phyloP scores from a whole-genome alignment of 1,140 invertebrate species.

The Thalassaphorura encarpata region DNA sequence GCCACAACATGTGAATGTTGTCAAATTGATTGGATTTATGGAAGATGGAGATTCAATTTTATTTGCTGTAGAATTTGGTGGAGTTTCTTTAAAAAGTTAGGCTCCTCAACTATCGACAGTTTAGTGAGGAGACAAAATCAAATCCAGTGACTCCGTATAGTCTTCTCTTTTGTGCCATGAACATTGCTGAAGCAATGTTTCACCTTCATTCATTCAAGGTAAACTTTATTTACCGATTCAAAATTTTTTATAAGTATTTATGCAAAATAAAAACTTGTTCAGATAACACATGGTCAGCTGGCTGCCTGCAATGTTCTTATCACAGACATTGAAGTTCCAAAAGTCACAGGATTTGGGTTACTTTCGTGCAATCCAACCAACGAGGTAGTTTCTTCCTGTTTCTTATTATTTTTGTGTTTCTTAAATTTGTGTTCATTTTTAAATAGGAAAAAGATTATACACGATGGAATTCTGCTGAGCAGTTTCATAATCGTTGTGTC shows the following conservation, averaged over 20 bases:
- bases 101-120: constrained; percentile 15
- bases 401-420: too few species aligned
- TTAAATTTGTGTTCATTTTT: constrained; percentile 24
- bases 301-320: constrained; percentile 59
- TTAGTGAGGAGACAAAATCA: constrained; percentile 1
- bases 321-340: constrained; percentile 49
- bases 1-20: constrained; percentile 56
- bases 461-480: constrained; percentile 66
- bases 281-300: constrained; percentile 59
- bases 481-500: constrained; percentile 53
- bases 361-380: constrained; percentile 42
- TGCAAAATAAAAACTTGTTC: too few species aligned
- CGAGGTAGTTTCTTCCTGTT: constrained; percentile 37
- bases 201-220: constrained; percentile 27
- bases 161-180: constrained; percentile 29
- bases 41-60: constrained; percentile 47
- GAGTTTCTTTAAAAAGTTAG: constrained; percentile 20
- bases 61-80: constrained; percentile 22
- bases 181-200: constrained; percentile 29
- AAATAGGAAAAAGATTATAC: constrained; percentile 50
- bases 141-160: constrained; percentile 14
- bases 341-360: constrained; percentile 61
- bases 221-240: neutral
- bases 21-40: constrained; percentile 64
- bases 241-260: constrained; percentile 1